These are phyloP conservation scores for Agrochola lota DNA, from an alignment of 2,888 invertebrate genomes.

Conservation along the genomic window DNA sequence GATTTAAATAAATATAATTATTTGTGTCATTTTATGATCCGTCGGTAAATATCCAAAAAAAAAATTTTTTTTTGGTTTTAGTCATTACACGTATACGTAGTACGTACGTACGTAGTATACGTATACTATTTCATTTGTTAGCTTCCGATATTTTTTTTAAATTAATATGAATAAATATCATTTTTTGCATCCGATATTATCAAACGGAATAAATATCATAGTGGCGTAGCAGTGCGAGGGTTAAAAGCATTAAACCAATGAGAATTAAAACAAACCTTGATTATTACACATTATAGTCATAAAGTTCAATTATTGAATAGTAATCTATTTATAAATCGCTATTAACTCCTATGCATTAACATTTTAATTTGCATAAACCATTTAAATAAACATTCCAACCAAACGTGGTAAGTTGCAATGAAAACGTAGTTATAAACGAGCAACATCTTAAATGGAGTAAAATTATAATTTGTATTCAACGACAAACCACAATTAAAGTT, in stretches of 20 bases:
- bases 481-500: slow-evolving; percentile 66
- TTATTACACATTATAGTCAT: background rate
- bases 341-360: background rate
- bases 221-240: background rate
- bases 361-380: slow-evolving; percentile 16
- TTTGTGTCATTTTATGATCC: background rate
- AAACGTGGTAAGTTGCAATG: slow-evolving; percentile 7
- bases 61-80: too few species aligned
- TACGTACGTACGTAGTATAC: too few species aligned
- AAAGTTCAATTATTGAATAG: background rate
- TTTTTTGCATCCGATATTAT: background rate
- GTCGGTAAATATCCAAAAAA: slow-evolving; percentile 1
- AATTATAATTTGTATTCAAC: slow-evolving; percentile 45
- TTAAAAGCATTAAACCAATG: slow-evolving; percentile 5
- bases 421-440: slow-evolving; percentile 17
- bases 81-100: too few species aligned
- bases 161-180: background rate
- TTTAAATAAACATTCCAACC: slow-evolving; percentile 16
- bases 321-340: background rate
- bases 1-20: background rate
- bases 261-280: background rate
- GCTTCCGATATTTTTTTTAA: background rate
- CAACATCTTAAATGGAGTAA: slow-evolving; percentile 39
- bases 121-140: background rate
- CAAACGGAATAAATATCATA: background rate